Base-by-base conservation (phyloP, 2,888 invertebrate genomes). In the Lycophotia porphyrea region DNA sequence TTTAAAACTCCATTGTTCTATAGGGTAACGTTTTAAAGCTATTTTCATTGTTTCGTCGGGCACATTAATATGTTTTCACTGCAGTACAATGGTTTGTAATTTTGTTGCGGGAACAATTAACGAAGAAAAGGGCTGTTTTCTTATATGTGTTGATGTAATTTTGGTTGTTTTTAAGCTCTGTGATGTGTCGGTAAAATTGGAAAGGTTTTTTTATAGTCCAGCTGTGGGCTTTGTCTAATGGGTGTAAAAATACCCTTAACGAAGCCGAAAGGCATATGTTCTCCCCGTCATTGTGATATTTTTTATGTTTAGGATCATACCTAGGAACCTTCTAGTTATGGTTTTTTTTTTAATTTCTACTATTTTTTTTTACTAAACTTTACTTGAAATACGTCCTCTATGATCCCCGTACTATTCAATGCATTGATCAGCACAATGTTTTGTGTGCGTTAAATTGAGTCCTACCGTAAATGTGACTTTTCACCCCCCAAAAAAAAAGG, bases 1-100 rank as follows among this genome's bases (percentile, higher is more conserved):
- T 92, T 94, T 95, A 92, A 92, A 87, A 91, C 90, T 89, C 91
- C 84, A 93, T 94, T 94, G 94, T 94, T 91, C 88, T 88, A 88
- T 88, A 76, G 81, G 88, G 89, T 93, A 93, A 93, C 92, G 89
- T 90, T 93, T 92, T 89, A 91, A 91, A 92, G 90, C 84, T 84
- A 82, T 88, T 92, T 90, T 90, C 91, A 92, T 92, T 92, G 92
- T 93, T 90, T 82, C 78, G 77, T 80, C 80, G 72, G 78, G 77
- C 71, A 88, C 86, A 89, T 88, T 89, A 89, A 88, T 90, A 90
- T 87, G 84, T 85, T 89, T 86, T 83, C 77, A 61, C 80, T 87
- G 76, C 71, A 74, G 55, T 80, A 77, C 61, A 78, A 78, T 80
- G 74, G 71, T 78, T 78, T 84, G 72, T 84, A 82, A 85, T 74